Conservation (phyloP, 2,113 vertebrate species). For the Xenus cinereus region DNA sequence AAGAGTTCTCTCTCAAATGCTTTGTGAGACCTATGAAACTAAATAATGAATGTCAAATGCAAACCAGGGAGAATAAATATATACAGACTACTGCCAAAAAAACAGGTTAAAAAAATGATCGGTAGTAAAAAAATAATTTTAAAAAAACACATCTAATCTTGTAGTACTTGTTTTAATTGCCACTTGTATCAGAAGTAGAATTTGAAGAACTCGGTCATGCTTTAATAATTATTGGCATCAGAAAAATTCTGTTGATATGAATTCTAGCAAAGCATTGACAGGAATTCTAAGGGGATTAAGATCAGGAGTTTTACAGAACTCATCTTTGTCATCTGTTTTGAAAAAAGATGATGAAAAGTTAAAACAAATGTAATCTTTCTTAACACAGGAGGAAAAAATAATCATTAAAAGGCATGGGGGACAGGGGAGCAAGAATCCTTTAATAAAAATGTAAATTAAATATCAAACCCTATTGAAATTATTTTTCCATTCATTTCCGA, state of each 20-base stretch:
- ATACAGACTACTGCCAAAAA: background rate
- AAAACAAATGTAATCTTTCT: background rate
- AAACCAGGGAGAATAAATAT: background rate
- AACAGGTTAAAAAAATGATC: background rate
- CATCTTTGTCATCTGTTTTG: background rate
- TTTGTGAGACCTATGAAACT: background rate
- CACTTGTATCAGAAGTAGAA: background rate
- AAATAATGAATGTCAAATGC: background rate
- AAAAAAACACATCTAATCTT: background rate
- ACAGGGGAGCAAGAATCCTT: background rate
- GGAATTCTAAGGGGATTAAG: background rate
- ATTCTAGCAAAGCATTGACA: background rate
- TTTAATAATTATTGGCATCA: background rate
- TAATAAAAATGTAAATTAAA: background rate
- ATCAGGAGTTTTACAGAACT: background rate
- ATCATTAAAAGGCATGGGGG: accelerated
- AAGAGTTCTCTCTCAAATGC: background rate
- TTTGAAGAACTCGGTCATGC: background rate
- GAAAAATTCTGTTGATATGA: background rate
- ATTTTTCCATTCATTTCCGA: background rate
- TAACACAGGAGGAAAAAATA: background rate
- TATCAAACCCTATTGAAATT: background rate
- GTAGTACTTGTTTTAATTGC: background rate
- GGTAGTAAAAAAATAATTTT: background rate
- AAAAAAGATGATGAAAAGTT: background rate